These are phyloP conservation scores for Graphium colonna DNA, from an alignment of 2,888 invertebrate species.

Conservation along the genomic window DNA sequence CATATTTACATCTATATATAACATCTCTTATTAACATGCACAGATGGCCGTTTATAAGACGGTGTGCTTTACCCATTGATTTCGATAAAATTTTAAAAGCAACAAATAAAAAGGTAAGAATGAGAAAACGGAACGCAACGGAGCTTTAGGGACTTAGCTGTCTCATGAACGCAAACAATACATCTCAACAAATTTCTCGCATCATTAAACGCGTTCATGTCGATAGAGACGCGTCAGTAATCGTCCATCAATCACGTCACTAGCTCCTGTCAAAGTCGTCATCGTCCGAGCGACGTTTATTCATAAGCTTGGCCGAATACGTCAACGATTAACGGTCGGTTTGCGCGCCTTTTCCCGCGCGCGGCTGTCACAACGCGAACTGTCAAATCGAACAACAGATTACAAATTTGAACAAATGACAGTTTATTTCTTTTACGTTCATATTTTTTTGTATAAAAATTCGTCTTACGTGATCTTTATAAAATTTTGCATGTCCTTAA, in stretches of 20 bases:
- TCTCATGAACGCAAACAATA: no score
- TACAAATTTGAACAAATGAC: constrained; percentile 18
- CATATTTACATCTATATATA: no score
- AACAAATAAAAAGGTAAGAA: no score
- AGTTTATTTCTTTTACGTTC: not conserved
- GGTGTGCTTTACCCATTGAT: no score
- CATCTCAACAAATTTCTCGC: not conserved
- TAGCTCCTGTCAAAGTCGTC: constrained; percentile 15
- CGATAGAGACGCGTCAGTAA: not conserved
- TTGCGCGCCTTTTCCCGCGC: not conserved
- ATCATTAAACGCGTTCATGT: not conserved
- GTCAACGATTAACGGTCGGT: constrained; percentile 7
- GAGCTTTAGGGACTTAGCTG: no score
- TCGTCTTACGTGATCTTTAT: no score
- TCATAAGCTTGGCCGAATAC: constrained; percentile 15
- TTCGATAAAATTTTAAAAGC: no score
- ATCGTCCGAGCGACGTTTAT: constrained; percentile 19
- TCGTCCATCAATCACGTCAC: constrained; percentile 14
- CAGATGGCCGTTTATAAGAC: no score
- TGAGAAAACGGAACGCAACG: no score
- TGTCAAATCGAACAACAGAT: constrained; percentile 19
- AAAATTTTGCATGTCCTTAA: not conserved
- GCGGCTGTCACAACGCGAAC: constrained; percentile 9
- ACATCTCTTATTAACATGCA: no score
- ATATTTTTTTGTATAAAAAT: no score